Evolutionary conservation across 2,113 vertebrate genomes (phyloP).

Genomic region (Recurvirostra avosetta): DNA sequence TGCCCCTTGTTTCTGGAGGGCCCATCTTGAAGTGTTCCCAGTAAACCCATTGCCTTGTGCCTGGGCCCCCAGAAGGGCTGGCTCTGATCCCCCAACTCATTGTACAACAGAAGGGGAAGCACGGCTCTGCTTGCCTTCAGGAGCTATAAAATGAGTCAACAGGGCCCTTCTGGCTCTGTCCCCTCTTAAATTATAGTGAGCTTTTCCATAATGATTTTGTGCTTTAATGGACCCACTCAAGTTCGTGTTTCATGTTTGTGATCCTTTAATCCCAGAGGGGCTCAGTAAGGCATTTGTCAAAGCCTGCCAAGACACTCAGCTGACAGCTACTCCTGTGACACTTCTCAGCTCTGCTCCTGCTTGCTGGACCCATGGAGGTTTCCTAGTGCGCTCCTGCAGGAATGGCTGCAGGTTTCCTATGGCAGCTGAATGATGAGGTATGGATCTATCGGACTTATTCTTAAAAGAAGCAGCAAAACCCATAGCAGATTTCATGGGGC

Average conservation of each 20-base stretch:
- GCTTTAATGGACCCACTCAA: background rate
- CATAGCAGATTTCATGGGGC: rapidly evolving
- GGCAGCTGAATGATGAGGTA: background rate
- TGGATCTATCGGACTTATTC: background rate
- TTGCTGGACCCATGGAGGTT: rapidly evolving
- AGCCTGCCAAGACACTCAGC: background rate
- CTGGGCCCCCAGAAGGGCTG: background rate
- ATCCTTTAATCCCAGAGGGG: background rate
- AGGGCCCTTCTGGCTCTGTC: background rate
- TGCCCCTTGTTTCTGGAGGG: background rate
- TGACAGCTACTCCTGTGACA: background rate
- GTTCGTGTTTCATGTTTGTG: background rate
- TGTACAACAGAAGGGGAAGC: background rate
- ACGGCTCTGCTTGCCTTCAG: background rate
- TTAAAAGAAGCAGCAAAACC: background rate
- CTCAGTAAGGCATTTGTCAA: background rate
- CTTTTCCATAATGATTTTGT: background rate
- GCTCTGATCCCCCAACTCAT: background rate
- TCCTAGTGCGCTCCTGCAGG: background rate
- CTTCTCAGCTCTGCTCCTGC: background rate
- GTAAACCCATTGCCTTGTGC: background rate
- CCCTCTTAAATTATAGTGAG: background rate
- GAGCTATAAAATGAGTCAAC: background rate
- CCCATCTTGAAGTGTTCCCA: background rate
- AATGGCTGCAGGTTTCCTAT: background rate